A percentile compares a stretch with the other conserved stretches of the same genome.
Conservation (phyloP, 2,888 invertebrate genomes). For the Eutolmus rufibarbis region DNA sequence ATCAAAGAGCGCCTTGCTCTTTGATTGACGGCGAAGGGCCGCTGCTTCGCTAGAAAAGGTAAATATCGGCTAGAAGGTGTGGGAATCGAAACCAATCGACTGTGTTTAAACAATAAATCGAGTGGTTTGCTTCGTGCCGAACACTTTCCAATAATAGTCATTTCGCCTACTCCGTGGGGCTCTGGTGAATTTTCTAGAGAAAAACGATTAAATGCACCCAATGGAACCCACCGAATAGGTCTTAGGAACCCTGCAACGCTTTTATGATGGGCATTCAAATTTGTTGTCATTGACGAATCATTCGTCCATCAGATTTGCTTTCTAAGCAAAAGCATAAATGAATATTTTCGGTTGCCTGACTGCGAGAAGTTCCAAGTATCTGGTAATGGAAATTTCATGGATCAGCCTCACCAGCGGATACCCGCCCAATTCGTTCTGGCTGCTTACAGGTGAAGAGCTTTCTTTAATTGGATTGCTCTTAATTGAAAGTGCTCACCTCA, state of each 20-base stretch:
- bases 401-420: background rate
- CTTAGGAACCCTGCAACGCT: background rate
- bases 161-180: background rate
- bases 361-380: background rate
- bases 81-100: constrained; percentile 5
- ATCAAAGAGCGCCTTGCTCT: background rate
- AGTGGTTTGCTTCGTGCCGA: background rate
- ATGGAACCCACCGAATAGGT: background rate
- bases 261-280: background rate
- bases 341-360: background rate
- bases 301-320: background rate
- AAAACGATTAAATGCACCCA: background rate
- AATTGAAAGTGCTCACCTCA: background rate
- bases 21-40: constrained; percentile 31
- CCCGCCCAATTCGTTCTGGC: background rate
- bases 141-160: background rate
- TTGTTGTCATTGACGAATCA: background rate
- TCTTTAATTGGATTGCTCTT: background rate
- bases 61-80: background rate
- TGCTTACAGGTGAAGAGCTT: background rate
- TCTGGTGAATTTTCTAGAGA: background rate
- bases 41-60: constrained; percentile 3
- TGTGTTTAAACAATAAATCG: background rate
- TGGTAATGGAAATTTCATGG: background rate
- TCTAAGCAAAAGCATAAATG: background rate